phyloP scores from a whole-genome alignment of 2,113 vertebrate species.

The Calidris pygmaea region DNA sequence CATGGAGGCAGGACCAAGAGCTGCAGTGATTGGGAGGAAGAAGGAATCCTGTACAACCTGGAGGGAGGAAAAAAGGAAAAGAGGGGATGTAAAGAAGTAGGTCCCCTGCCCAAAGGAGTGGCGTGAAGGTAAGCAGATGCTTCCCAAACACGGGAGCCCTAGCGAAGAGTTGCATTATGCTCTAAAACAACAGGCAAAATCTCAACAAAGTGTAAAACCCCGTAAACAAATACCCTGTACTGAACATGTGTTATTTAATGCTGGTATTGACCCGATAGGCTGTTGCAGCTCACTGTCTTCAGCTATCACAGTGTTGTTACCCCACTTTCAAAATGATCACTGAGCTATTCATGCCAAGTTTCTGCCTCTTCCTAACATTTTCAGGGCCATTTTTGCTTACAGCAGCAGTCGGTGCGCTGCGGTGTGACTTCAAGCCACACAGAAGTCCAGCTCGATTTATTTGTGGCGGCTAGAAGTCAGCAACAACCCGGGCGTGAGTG shows the following conservation, averaged over 20 bases:
- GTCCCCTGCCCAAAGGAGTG: neutral
- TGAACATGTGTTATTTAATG: neutral
- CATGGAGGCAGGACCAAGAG: neutral
- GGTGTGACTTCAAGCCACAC: neutral
- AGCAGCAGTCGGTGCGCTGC: neutral
- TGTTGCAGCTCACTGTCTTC: neutral
- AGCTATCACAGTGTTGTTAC: neutral
- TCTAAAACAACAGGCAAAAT: neutral
- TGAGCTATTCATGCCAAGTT: neutral
- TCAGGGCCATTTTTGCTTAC: neutral
- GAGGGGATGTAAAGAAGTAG: neutral
- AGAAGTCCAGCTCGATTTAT: neutral
- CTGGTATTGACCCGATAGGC: neutral
- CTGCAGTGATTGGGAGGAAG: neutral
- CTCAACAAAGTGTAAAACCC: neutral
- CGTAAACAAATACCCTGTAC: neutral
- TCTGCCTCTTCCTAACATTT: neutral
- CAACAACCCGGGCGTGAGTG: neutral
- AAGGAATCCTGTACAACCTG: neutral
- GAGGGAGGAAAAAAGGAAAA: neutral
- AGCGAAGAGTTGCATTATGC: neutral
- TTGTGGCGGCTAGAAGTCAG: neutral
- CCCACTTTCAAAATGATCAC: fast-evolving
- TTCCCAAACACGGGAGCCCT: neutral
- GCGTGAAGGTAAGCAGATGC: neutral